phyloP scores from a whole-genome alignment of 2,888 invertebrate genomes.

The Polydrusus pterygomalis region DNA sequence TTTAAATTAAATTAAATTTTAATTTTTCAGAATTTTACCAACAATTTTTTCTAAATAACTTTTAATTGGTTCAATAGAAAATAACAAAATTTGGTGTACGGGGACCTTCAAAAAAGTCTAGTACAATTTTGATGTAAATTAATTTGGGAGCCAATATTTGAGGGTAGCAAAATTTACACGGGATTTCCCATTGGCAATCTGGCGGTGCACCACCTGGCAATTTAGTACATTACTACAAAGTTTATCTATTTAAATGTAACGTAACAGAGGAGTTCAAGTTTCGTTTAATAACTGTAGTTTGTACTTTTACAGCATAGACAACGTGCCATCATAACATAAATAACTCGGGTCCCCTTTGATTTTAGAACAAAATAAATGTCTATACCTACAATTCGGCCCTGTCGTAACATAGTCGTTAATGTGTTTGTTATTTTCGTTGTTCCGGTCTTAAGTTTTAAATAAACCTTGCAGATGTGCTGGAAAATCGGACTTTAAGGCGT shows the following conservation, averaged over 20 bases:
- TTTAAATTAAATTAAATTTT: no score
- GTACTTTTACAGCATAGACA: not conserved
- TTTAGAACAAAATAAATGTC: conserved; percentile 20
- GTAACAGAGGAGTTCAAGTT: not conserved
- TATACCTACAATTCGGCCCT: conserved; percentile 41
- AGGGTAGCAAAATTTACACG: no score
- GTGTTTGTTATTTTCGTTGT: conserved; percentile 67
- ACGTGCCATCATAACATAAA: conserved; percentile 8
- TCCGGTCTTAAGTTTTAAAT: conserved; percentile 65
- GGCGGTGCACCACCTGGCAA: no score
- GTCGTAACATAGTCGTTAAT: conserved; percentile 65
- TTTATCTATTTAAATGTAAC: not conserved
- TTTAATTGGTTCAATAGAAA: no score
- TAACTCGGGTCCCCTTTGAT: not conserved
- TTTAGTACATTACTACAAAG: not conserved
- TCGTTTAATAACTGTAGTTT: no score
- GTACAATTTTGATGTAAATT: no score
- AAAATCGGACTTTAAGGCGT: conserved; percentile 43
- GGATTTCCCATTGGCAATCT: no score
- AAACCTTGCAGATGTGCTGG: conserved; percentile 58
- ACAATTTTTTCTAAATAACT: no score
- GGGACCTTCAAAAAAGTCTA: no score
- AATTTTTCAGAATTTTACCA: no score
- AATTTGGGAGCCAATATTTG: no score
- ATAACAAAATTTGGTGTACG: no score